Evolutionary conservation across 2,888 invertebrate genomes (phyloP).

Genomic region (Mechanitis messenoides): DNA sequence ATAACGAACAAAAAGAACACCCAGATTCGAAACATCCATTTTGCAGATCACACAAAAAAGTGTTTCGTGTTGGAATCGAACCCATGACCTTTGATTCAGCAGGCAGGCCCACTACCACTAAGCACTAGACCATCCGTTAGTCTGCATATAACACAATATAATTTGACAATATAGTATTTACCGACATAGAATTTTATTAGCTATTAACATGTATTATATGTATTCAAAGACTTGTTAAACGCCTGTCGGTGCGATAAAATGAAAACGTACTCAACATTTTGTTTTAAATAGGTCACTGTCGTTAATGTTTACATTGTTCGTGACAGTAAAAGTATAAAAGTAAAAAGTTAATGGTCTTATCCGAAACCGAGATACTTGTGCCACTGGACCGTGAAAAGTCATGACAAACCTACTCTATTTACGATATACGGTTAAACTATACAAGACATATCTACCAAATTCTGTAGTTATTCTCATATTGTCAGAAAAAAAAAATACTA

Average conservation of each 20-base stretch:
- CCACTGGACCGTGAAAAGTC: conserved; percentile 10
- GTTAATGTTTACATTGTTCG: conserved; percentile 28
- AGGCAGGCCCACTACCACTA: too few relatives aligned
- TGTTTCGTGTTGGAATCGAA: too few relatives aligned
- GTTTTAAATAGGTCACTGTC: conserved; percentile 31
- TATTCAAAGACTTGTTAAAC: not conserved
- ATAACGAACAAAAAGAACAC: too few relatives aligned
- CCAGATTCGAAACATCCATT: too few relatives aligned
- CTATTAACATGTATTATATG: too few relatives aligned
- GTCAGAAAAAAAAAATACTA: conserved; percentile 1
- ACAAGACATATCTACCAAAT: too few relatives aligned
- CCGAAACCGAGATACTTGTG: conserved; percentile 14
- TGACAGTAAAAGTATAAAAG: conserved; percentile 26
- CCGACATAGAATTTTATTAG: too few relatives aligned
- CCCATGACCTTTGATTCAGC: too few relatives aligned
- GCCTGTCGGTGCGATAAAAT: not conserved
- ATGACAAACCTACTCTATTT: not conserved
- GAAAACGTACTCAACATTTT: conserved; percentile 10
- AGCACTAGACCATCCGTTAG: too few relatives aligned
- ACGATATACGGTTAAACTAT: not conserved
- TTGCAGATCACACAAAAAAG: too few relatives aligned
- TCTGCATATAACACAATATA: too few relatives aligned
- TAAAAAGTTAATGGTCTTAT: conserved; percentile 20
- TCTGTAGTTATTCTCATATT: not conserved
- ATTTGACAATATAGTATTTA: too few relatives aligned